Base-by-base conservation (phyloP, 2,888 invertebrate species). In the Plagodis dolabraria region DNA sequence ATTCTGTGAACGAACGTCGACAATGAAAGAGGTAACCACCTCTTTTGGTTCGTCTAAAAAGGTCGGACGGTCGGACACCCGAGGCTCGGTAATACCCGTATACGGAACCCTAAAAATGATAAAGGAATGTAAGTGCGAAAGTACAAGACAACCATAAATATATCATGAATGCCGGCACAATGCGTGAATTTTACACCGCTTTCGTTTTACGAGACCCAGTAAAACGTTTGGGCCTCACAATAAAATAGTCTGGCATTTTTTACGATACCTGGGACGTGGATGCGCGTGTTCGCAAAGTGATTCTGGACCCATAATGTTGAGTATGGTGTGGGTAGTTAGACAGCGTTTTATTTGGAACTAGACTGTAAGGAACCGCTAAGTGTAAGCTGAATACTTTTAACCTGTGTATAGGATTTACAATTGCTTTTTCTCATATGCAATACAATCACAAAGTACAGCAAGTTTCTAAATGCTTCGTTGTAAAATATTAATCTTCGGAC, bases 131-230 rank as follows among this genome's bases (percentile, higher is more conserved):
- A 7, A 22, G 22, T 22, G 1, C 40, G 8, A 10, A 22, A 10
- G 40, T 40, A 9, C 43, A 65, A 65, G 50, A 46, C 54, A 67
- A 70, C 74, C 79, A 73, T 87, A 86, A 86, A 87, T 83, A 80
- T 74, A 83, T 77, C 79, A 79, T 77, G 77, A 75, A 77, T 70
- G 70, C 70, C 64, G 72, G 77, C 73, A 87, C 87, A 88, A 87
- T 85, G 86, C 85, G 84, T 83, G 84, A 85, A 84, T 86, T 89
- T 90, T 85, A 89, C 86, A 82, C 71, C 82, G 74, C 81, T 89
- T 84, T 88, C 83, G 87, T 88, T 91, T 91, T 88, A 91, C 86
- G 87, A 86, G 53, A 67, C 64, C 69, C 85, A 82, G 83, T 89
- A 89, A 88, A 90, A 85, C 87, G 83, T 87, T 89, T 85, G 73